Evolutionary conservation across 1,140 invertebrate genomes (phyloP).

Genomic region (Palaemon carinicauda): DNA sequence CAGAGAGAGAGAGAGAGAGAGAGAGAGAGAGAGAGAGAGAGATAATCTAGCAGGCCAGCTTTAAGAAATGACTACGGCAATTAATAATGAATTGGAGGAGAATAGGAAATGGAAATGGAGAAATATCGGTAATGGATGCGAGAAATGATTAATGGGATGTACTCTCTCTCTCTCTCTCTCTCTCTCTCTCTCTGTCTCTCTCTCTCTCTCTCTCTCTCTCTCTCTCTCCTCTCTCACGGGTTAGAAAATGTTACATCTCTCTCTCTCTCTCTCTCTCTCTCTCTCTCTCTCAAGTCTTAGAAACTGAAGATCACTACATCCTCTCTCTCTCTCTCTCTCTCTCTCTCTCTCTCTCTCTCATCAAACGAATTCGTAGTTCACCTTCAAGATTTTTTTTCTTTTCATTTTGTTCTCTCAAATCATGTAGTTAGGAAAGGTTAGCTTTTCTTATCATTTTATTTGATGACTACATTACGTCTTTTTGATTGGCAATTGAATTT

Average conservation of each 20-base stretch:
- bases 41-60: too few relatives aligned
- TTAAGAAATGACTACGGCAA: neutral
- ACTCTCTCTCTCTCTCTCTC: neutral
- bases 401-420: neutral
- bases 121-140: neutral
- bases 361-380: too few relatives aligned
- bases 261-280: neutral
- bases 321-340: slow-evolving; percentile 23
- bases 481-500: too few relatives aligned
- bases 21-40: too few relatives aligned
- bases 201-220: slow-evolving; percentile 14
- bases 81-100: neutral
- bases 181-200: slow-evolving; percentile 6
- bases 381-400: neutral
- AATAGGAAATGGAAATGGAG: neutral
- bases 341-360: neutral
- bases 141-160: neutral
- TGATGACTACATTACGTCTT: too few relatives aligned
- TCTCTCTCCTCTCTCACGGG: too few relatives aligned
- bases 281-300: neutral
- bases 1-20: too few relatives aligned
- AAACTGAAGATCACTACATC: too few relatives aligned
- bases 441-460: too few relatives aligned
- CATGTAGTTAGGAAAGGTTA: too few relatives aligned
- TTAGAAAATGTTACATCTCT: too few relatives aligned